A percentile compares a stretch with the other conserved stretches of the same genome.
phyloP scores from a whole-genome alignment of 2,113 vertebrate genomes.

The Carollia perspicillata region DNA sequence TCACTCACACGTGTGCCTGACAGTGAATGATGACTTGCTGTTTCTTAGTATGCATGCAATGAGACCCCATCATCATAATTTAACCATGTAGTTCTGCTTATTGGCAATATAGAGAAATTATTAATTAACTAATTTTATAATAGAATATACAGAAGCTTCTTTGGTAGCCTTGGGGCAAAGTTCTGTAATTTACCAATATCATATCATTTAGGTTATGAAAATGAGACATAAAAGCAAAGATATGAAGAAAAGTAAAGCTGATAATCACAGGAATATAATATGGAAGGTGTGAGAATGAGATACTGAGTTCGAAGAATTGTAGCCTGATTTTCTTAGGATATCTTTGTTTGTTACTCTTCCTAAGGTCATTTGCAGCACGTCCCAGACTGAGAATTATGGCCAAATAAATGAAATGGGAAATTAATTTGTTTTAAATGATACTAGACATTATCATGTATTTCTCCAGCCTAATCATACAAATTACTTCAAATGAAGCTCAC shows the following conservation, averaged over 20 bases:
- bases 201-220: slow-evolving; percentile 73
- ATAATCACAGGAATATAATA: not conserved
- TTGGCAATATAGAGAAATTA: slow-evolving; percentile 75
- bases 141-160: slow-evolving; percentile 63
- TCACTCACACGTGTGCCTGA: accelerated
- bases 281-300: not conserved
- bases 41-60: not conserved
- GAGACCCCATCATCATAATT: slow-evolving; percentile 50
- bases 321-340: slow-evolving; percentile 63
- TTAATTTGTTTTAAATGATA: slow-evolving; percentile 86
- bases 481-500: slow-evolving; percentile 76
- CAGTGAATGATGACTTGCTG: not conserved
- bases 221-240: slow-evolving; percentile 61
- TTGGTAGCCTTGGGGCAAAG: slow-evolving; percentile 57
- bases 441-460: slow-evolving; percentile 76
- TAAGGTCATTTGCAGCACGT: slow-evolving; percentile 79
- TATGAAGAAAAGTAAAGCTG: not conserved
- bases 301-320: slow-evolving; percentile 14
- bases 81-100: slow-evolving; percentile 66
- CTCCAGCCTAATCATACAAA: slow-evolving; percentile 69
- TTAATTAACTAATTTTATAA: slow-evolving; percentile 78
- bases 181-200: slow-evolving; percentile 70
- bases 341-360: slow-evolving; percentile 74
- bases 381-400: slow-evolving; percentile 81
- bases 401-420: slow-evolving; percentile 83